Evolutionary conservation across 2,797 vertebrate species (phyloP), one percentile per base, ranked within the genome.

Genomic region (Nothura maculosa): DNA sequence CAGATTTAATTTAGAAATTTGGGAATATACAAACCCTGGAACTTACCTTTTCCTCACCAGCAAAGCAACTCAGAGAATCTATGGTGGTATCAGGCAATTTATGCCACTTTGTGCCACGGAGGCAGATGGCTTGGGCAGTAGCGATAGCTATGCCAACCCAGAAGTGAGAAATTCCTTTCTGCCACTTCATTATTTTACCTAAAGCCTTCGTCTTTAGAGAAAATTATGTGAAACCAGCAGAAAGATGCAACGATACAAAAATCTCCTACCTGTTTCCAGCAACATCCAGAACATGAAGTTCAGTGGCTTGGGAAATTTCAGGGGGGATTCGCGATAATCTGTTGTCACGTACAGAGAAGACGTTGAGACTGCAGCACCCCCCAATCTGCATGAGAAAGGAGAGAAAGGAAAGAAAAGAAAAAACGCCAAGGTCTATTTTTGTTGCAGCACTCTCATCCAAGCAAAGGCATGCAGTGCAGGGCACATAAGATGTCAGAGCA

Each of bases 341-440:
- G 97, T 99, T 99, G 96, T 99, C 99, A 93, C 99, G 98, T 52
- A 99, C 97, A 61, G 99, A 99, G 96, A 99, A 98, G 75, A 99
- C 99, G 18, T 99, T 99, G 80, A 99, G 98, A 94, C 98, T 98
- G 86, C 98, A 98, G 98, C 99, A 99, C 57, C 99, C 99, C 6
- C 99, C 99, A 4, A 99, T 98, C 99, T 99, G 77, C 18, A 92
- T 85, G 61, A 75, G 61, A 87, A 89, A 70, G 34, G 90, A n/a
- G 89, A 78, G 92, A 76, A 15, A 50, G 21, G 25, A 25, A 50
- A 25, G 24, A 25, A 48, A 25, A 50, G 21, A 12, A 14, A 50
- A 14, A 48, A 25, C 13, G 3, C 48, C 24, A 50, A 9, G 19
- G 42, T 90, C 61, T 82, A 66, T 60, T 95, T 93, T 69, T 83